Evolutionary conservation across 2,888 invertebrate genomes (phyloP).

Genomic region (Rhamnusium bicolor): DNA sequence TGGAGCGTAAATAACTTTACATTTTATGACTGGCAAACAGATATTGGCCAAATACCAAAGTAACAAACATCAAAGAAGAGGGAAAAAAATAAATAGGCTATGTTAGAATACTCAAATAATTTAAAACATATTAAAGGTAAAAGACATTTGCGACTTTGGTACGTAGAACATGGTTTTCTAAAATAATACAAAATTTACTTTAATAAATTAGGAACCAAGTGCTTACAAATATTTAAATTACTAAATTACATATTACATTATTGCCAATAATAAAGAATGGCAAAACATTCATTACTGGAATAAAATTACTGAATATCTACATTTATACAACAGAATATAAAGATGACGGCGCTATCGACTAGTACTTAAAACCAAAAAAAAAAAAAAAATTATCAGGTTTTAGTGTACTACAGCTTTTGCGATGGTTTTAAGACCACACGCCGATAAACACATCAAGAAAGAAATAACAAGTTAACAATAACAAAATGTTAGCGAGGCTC

Average conservation of each 20-base stretch:
- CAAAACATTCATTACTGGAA: conserved; percentile 65
- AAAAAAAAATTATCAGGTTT: conserved; percentile 35
- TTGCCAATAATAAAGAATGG: conserved; percentile 64
- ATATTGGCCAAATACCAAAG: conserved; percentile 64
- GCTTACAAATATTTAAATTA: conserved; percentile 69
- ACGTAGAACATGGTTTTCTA: conserved; percentile 62
- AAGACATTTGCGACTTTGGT: conserved; percentile 66
- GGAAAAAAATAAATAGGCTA: conserved; percentile 53
- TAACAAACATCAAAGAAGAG: conserved; percentile 60
- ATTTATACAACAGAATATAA: conserved; percentile 65
- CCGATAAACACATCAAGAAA: conserved; percentile 30
- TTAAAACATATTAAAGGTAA: conserved; percentile 60
- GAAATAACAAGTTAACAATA: conserved; percentile 64
- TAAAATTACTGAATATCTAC: conserved; percentile 67
- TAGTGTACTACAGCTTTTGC: neutral
- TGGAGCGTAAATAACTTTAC: conserved; percentile 62
- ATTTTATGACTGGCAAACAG: conserved; percentile 63
- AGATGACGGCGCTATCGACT: conserved; percentile 41
- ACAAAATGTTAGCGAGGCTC: conserved; percentile 65
- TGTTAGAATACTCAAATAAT: conserved; percentile 61
- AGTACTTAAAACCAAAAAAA: conserved; percentile 41
- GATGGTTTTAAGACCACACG: conserved; percentile 21
- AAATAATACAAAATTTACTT: conserved; percentile 66
- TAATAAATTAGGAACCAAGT: conserved; percentile 71
- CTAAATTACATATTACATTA: conserved; percentile 65